Conservation (phyloP, 2,888 invertebrate species). For the Ommatoiulus sabulosus region DNA sequence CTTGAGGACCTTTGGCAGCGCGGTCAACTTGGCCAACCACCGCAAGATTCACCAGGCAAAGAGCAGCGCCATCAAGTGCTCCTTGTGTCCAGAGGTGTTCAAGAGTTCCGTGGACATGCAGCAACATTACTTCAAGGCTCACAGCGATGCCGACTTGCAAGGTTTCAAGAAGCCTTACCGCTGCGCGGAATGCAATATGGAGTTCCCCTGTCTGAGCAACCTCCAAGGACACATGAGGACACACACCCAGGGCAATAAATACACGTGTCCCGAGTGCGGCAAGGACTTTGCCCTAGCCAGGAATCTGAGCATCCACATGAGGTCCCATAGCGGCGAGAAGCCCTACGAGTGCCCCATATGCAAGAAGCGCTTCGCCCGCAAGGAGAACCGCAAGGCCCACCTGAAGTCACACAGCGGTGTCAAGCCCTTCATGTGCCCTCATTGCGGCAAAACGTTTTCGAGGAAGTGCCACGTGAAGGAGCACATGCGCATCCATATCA, state of each 20-base stretch:
- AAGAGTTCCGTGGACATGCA: conserved; percentile 64
- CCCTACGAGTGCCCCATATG: conserved; percentile 68
- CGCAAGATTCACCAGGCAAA: conserved; percentile 58
- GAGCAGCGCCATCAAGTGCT: conserved; percentile 63
- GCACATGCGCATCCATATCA: conserved; percentile 61
- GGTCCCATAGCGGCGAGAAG: conserved; percentile 68
- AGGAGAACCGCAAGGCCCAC: conserved; percentile 68
- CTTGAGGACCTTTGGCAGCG: conserved; percentile 64
- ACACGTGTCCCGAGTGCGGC: conserved; percentile 68
- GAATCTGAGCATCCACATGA: conserved; percentile 68
- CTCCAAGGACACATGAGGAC: conserved; percentile 70
- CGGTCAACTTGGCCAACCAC: conserved; percentile 64
- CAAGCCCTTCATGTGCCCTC: conserved; percentile 61
- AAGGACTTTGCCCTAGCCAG: conserved; percentile 67
- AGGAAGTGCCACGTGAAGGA: conserved; percentile 63
- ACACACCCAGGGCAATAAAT: conserved; percentile 66
- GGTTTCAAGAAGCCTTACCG: conserved; percentile 63
- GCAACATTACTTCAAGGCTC: conserved; percentile 65
- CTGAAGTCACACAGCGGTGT: conserved; percentile 66
- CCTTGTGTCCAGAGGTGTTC: conserved; percentile 65
- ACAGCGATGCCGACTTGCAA: conserved; percentile 58
- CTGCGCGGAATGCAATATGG: conserved; percentile 69
- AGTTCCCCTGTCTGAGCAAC: conserved; percentile 69
- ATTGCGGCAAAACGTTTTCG: conserved; percentile 62
- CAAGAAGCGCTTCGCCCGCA: conserved; percentile 68